Evolutionary conservation across 2,113 vertebrate species (phyloP).

Genomic region (Panthera tigris): DNA sequence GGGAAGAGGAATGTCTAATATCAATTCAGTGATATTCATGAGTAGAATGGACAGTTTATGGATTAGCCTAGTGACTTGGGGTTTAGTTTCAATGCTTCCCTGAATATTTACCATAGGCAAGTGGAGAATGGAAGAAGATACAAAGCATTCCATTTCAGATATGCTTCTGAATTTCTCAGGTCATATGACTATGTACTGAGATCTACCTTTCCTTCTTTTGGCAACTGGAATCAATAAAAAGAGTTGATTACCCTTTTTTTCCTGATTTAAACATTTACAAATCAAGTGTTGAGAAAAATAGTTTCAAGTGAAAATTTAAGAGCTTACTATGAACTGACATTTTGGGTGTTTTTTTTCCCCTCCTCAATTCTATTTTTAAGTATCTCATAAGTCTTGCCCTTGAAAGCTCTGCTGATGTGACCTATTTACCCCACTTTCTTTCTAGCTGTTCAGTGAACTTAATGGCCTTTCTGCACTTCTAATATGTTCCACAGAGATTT

Average conservation of each 20-base stretch:
- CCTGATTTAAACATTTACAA: slow-evolving; percentile 28
- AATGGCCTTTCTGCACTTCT: background rate
- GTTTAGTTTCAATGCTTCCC: slow-evolving; percentile 3
- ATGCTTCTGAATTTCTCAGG: background rate
- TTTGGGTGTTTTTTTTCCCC: background rate
- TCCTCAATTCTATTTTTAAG: background rate
- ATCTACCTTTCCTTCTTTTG: background rate
- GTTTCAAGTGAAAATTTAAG: slow-evolving; percentile 35
- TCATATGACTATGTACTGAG: background rate
- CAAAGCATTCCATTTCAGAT: background rate
- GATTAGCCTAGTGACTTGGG: background rate
- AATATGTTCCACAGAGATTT: background rate
- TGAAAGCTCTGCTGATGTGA: background rate
- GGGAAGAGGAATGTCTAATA: background rate
- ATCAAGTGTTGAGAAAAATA: slow-evolving; percentile 32
- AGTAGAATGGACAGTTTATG: slow-evolving; percentile 7
- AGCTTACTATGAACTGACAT: slow-evolving; percentile 24
- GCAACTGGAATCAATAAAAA: background rate
- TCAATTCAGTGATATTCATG: background rate
- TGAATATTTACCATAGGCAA: background rate
- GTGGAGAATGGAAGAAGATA: background rate
- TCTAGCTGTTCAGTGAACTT: background rate
- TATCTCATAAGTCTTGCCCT: background rate
- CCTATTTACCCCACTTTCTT: background rate
- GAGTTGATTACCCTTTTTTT: background rate